Evolutionary conservation across 2,113 vertebrate genomes (phyloP), one percentile per base, ranked within the genome.

Genomic region (Ancistrus triradiatus): DNA sequence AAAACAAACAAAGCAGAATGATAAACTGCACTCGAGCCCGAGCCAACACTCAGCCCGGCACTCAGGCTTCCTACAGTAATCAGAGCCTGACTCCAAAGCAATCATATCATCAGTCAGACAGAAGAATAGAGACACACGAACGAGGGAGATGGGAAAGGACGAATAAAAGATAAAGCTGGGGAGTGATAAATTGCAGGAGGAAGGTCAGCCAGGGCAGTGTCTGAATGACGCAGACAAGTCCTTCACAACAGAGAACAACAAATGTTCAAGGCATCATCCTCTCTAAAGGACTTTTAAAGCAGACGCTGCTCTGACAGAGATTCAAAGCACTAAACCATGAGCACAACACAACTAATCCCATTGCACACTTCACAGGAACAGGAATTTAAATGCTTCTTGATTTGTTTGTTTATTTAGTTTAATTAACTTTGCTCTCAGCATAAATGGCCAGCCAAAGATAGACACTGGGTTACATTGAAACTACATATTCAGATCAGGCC

Each of bases 1-100:
- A 68, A 62, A 19, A 84, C 60, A 78, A 68, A 80, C 18, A 73
- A 31, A 63, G 62, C 7, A 42, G 21, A 52, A 28, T 58, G 37
- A 66, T 51, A 44, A 50, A 58, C 21, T 53, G 33, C 24, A 55
- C 47, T 10, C 22, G 15, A 46, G 44, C 42, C 14, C 21, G 40
- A 22, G 31, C 28, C 52, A 48, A 56, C 51, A 46, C 38, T 3
- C 31, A 47, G 13, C 28, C 7, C 33, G 56, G 50, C 50, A 56
- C 35, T 6, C 19, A 19, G 2, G 43, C 27, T n/a, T 18, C 43
- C 63, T 57, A 38, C 48, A 1, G 19, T 25, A 57, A 55, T 24
- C 64, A 58, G 31, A 66, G 17, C 31, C 46, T n/a, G 31, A 66
- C 21, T 38, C 7, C 0, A 49, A 40, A 49, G 33, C 63, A 66